A percentile compares a stretch with the other conserved stretches of the same genome.
phyloP scores from a whole-genome alignment of 2,888 invertebrate species.

The Netelia melanura region DNA sequence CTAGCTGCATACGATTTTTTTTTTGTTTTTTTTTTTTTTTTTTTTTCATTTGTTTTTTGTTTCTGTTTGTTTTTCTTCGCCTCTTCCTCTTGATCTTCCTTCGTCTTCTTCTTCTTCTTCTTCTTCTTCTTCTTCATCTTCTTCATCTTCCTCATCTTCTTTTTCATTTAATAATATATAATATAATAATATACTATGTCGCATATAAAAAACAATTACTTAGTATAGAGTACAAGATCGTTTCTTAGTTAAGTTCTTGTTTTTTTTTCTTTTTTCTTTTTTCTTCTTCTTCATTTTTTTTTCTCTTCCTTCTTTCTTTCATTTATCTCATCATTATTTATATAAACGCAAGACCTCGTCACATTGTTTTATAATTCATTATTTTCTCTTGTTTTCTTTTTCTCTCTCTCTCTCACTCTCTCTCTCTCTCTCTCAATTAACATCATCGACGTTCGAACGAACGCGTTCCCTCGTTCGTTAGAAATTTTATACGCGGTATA shows the following conservation, averaged over 20 bases:
- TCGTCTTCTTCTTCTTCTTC: slow-evolving; percentile 67
- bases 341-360: slow-evolving; percentile 77
- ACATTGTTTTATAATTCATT: slow-evolving; percentile 4
- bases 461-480: slow-evolving; percentile 34
- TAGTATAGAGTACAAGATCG: slow-evolving; percentile 83
- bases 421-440: slow-evolving; percentile 10
- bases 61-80: slow-evolving; percentile 35
- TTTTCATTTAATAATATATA: slow-evolving; percentile 78
- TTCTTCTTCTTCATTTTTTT: slow-evolving; percentile 55
- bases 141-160: slow-evolving; percentile 38
- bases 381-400: neutral
- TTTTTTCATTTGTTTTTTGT: slow-evolving; percentile 33
- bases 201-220: slow-evolving; percentile 84
- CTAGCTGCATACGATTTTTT: slow-evolving; percentile 78
- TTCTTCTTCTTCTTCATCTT: slow-evolving; percentile 62
- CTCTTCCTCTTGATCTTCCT: slow-evolving; percentile 39
- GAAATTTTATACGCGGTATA: neutral
- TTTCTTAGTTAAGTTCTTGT: slow-evolving; percentile 73
- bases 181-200: slow-evolving; percentile 83
- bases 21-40: slow-evolving; percentile 66
- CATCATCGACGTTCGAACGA: slow-evolving; percentile 39
- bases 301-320: slow-evolving; percentile 55
- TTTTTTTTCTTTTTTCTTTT: slow-evolving; percentile 53
- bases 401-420: neutral
- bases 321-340: slow-evolving; percentile 75